A percentile compares a stretch with the other conserved stretches of the same genome.
phyloP scores from a whole-genome alignment of 2,113 vertebrate genomes.

The Brachyhypopomus gauderio region DNA sequence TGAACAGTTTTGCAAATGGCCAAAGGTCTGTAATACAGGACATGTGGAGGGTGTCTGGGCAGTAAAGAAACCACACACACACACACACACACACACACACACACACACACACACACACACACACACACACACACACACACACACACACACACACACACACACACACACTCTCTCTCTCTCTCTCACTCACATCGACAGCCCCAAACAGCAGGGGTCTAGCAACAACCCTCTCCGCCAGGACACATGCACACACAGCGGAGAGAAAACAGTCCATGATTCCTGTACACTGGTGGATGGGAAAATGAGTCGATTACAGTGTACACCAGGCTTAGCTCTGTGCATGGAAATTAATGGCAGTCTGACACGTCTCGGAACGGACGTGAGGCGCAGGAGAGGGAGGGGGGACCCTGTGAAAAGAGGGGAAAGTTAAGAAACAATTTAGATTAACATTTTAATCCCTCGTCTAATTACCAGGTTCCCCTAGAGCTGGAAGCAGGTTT shows the following conservation, averaged over 20 bases:
- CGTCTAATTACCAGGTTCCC: slow-evolving; percentile 72
- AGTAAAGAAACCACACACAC: not conserved
- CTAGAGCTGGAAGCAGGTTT: slow-evolving; percentile 65
- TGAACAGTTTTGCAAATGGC: no score
- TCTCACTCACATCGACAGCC: not conserved
- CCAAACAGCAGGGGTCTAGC: not conserved
- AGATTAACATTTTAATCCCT: slow-evolving; percentile 77
- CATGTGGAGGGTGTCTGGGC: not conserved
- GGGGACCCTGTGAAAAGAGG: slow-evolving; percentile 45
- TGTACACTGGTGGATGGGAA: slow-evolving; percentile 57
- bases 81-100: not conserved
- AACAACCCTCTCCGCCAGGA: not conserved
- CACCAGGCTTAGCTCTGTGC: slow-evolving; percentile 18
- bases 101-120: not conserved
- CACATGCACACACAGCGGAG: not conserved
- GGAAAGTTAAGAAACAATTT: slow-evolving; percentile 70
- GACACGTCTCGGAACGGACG: slow-evolving; percentile 65
- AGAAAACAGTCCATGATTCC: not conserved
- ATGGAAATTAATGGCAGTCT: slow-evolving; percentile 28
- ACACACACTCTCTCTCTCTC: not conserved
- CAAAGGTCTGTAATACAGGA: not conserved
- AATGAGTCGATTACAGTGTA: slow-evolving; percentile 65
- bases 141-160: not conserved
- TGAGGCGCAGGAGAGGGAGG: slow-evolving; percentile 5
- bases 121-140: not conserved